Percentiles rank a stretch among this genome's conserved stretches.
phyloP scores from a whole-genome alignment of 2,113 vertebrate species.

The Anarhynchus alexandrinus region DNA sequence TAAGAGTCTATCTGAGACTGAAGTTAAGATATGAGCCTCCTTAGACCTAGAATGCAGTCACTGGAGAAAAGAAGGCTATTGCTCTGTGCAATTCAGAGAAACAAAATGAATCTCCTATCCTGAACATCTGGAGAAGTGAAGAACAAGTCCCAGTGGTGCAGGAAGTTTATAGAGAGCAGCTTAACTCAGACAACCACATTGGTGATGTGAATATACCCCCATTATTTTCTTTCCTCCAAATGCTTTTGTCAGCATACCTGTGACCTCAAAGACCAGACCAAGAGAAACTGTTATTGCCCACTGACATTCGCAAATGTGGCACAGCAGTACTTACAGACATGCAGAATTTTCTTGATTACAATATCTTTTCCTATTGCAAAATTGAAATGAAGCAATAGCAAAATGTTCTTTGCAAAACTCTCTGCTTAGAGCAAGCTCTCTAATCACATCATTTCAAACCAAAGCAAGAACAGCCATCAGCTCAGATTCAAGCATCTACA shows the following conservation, averaged over 20 bases:
- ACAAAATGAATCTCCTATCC: neutral
- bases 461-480: neutral
- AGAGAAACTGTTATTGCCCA: neutral
- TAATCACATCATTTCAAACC: neutral
- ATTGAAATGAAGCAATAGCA: neutral
- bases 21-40: neutral
- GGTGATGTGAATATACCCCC: neutral
- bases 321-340: neutral
- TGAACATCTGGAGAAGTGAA: neutral
- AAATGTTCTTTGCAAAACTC: neutral
- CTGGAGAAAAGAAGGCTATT: neutral
- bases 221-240: neutral
- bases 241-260: neutral
- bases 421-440: neutral
- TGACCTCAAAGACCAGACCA: neutral
- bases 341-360: neutral
- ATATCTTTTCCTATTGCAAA: neutral
- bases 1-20: neutral
- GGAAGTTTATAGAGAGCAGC: neutral
- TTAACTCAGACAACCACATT: neutral
- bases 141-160: neutral
- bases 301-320: neutral
- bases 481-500: neutral
- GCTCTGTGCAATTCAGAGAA: neutral
- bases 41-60: neutral